Evolutionary conservation across 2,888 invertebrate genomes (phyloP).

Genomic region (Synanthedon vespiformis): DNA sequence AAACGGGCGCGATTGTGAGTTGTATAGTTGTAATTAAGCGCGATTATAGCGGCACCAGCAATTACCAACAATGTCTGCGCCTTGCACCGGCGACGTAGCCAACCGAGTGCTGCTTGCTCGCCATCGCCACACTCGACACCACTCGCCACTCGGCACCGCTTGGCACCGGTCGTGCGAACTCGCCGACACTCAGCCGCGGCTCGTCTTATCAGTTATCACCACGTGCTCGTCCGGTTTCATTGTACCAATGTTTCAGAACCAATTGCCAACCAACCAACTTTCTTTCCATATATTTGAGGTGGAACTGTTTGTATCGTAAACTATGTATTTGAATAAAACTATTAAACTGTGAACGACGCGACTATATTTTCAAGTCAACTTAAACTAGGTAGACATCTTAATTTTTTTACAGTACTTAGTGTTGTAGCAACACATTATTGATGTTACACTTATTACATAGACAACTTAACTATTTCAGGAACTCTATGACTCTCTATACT

Average conservation of each 20-base stretch:
- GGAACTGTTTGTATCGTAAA: too few relatives aligned
- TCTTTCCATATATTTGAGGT: background rate
- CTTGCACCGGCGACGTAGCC: background rate
- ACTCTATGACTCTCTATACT: too few relatives aligned
- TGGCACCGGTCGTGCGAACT: background rate
- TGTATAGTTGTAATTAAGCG: slow-evolving; percentile 61
- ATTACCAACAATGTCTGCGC: slow-evolving; percentile 50
- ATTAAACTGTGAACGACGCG: too few relatives aligned
- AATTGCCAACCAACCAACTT: background rate
- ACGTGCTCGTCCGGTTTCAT: background rate
- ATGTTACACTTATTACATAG: too few relatives aligned
- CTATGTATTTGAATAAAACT: too few relatives aligned
- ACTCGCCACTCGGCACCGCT: too few relatives aligned
- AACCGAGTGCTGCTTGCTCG: background rate
- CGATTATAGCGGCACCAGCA: slow-evolving; percentile 54
- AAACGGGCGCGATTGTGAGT: slow-evolving; percentile 57
- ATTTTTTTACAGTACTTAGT: too few relatives aligned
- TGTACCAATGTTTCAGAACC: background rate
- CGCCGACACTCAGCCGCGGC: background rate
- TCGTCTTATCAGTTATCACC: background rate
- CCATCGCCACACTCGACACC: background rate
- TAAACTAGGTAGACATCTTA: too few relatives aligned
- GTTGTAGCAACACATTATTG: too few relatives aligned
- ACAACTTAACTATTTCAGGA: too few relatives aligned
- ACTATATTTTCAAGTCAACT: too few relatives aligned